These are phyloP conservation scores for Sympetrum striolatum DNA, from an alignment of 2,888 invertebrate species.

Conservation along the genomic window DNA sequence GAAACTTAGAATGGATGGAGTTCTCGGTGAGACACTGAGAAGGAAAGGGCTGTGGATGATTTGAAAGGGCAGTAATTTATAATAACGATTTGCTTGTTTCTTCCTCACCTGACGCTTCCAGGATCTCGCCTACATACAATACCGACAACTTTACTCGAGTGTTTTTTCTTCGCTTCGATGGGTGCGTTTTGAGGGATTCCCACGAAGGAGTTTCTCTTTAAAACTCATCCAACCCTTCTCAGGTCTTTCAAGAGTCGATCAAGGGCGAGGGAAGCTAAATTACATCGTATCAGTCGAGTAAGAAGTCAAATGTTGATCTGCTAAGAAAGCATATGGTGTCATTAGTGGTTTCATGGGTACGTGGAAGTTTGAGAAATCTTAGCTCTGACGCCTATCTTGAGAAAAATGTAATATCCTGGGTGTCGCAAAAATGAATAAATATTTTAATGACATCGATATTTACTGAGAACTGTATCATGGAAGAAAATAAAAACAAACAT, in stretches of 20 bases:
- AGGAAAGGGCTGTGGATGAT: not conserved
- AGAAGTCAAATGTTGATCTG: not conserved
- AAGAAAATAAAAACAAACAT: no score
- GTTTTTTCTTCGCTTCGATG: constrained; percentile 25
- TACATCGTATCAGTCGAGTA: not conserved
- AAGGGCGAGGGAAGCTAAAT: not conserved
- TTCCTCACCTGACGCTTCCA: constrained; percentile 37
- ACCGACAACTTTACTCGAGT: not conserved
- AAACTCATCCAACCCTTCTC: not conserved
- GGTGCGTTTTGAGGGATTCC: constrained; percentile 19
- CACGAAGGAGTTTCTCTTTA: constrained; percentile 28
- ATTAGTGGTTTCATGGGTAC: no score
- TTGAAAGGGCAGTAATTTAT: constrained; percentile 37
- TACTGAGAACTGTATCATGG: no score
- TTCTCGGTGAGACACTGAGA: not conserved
- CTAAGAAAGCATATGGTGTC: not conserved
- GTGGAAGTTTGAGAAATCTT: no score
- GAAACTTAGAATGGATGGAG: constrained; percentile 9
- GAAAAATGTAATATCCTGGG: no score
- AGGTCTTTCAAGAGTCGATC: not conserved
- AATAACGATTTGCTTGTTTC: constrained; percentile 19
- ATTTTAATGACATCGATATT: no score
- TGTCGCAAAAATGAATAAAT: no score
- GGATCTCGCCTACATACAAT: constrained; percentile 3
- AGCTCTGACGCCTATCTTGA: no score